Evolutionary conservation across 2,113 vertebrate genomes (phyloP).

Genomic region (Dicerorhinus sumatrensis): DNA sequence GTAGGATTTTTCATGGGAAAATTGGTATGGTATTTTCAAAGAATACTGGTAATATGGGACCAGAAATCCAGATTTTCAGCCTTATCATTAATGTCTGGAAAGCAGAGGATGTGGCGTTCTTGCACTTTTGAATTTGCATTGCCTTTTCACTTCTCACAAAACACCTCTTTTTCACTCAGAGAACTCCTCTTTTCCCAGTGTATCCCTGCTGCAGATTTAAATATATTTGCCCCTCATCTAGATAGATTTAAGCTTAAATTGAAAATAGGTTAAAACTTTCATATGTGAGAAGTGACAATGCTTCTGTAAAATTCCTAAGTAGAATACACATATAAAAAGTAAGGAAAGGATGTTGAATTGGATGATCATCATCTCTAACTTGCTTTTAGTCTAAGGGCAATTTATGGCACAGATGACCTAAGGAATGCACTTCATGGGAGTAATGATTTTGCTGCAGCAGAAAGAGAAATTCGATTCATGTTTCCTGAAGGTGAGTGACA

Average conservation of each 20-base stretch:
- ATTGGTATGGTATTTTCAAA: constrained; percentile 40
- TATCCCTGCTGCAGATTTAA: neutral
- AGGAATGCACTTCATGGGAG: constrained; percentile 96
- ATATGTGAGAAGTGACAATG: constrained; percentile 37
- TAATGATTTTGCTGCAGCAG: constrained; percentile 89
- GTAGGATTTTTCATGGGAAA: constrained; percentile 18
- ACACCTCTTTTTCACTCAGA: neutral
- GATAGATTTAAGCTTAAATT: constrained; percentile 35
- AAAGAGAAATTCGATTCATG: constrained; percentile 95
- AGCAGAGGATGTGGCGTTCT: neutral
- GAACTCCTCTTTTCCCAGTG: neutral
- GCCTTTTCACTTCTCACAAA: constrained; percentile 57
- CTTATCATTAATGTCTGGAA: constrained; percentile 21
- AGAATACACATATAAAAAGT: constrained; percentile 15
- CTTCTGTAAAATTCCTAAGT: constrained; percentile 24
- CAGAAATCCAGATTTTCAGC: constrained; percentile 42
- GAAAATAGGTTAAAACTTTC: constrained; percentile 43
- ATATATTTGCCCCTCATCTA: constrained; percentile 42
- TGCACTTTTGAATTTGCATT: constrained; percentile 35
- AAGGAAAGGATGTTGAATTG: constrained; percentile 26
- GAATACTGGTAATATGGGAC: neutral
- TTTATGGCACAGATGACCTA: constrained; percentile 94
- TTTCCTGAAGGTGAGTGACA: constrained; percentile 93
- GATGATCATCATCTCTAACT: constrained; percentile 52
- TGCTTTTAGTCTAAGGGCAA: constrained; percentile 93